Evolutionary conservation across 2,113 vertebrate genomes (phyloP).

Genomic region (Coptodon rendalli): DNA sequence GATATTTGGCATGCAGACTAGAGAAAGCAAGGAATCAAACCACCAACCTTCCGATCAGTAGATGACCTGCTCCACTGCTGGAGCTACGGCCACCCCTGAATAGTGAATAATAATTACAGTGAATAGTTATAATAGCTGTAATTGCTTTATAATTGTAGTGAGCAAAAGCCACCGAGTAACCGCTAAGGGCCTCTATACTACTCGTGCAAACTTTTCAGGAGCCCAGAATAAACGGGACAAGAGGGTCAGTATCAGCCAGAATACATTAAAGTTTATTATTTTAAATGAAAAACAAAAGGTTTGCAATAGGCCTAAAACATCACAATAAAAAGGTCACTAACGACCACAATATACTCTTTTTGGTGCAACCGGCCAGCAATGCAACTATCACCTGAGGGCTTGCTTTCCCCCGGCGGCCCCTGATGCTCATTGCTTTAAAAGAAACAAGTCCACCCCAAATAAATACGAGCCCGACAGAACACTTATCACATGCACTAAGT

Average conservation of each 20-base stretch:
- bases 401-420: fast-evolving
- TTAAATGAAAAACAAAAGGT: neutral
- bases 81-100: neutral
- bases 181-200: neutral
- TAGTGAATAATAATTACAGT: neutral
- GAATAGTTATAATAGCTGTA: neutral
- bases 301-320: neutral
- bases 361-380: neutral
- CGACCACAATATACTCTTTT: neutral
- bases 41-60: no score
- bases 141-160: neutral
- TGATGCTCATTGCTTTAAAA: neutral
- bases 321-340: neutral
- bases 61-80: no score
- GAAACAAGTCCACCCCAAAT: neutral
- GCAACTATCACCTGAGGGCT: neutral
- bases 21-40: no score
- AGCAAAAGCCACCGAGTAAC: neutral
- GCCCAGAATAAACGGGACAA: neutral
- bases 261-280: neutral
- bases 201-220: neutral
- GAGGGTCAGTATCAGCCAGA: neutral
- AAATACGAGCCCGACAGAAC: neutral
- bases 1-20: no score
- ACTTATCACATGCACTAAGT: no score